A percentile compares a stretch with the other conserved stretches of the same genome.
Evolutionary conservation across 2,113 vertebrate genomes (phyloP).

Genomic region (Callithrix jacchus): DNA sequence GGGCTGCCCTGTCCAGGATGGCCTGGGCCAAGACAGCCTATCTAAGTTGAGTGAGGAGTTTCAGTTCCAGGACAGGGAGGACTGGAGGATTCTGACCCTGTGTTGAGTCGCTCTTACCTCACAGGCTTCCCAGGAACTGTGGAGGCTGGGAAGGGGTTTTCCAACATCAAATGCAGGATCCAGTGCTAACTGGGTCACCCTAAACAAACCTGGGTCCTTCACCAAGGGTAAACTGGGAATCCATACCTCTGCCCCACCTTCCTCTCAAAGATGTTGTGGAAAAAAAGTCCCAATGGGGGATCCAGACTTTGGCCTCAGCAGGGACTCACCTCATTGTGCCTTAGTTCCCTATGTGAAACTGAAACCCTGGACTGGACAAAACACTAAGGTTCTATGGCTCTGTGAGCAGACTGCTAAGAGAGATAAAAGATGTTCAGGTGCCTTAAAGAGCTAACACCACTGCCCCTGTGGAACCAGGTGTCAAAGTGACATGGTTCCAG

Average conservation of each 20-base stretch:
- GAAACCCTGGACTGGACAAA: not conserved
- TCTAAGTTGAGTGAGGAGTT: not conserved
- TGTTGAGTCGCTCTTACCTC: not conserved
- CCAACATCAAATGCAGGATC: not conserved
- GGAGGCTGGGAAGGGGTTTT: not conserved
- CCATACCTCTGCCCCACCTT: not conserved
- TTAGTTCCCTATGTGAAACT: not conserved
- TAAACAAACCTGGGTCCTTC: not conserved
- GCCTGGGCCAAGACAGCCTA: not conserved
- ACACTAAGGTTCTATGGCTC: not conserved
- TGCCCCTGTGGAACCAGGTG: not conserved
- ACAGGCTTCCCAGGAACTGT: too few species aligned
- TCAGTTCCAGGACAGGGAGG: not conserved
- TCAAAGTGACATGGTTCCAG: not conserved
- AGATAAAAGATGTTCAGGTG: too few species aligned
- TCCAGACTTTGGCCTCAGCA: not conserved
- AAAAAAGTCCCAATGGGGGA: not conserved
- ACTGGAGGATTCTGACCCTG: accelerated
- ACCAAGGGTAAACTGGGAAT: not conserved
- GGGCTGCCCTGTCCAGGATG: too few species aligned
- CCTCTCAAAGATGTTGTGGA: not conserved
- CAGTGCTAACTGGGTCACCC: not conserved
- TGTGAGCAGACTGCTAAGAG: not conserved
- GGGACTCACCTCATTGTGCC: not conserved
- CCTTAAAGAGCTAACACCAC: not conserved